These are phyloP conservation scores for Trichacis sp. DNA, from an alignment of 2,888 invertebrate species.

Conservation along the genomic window DNA sequence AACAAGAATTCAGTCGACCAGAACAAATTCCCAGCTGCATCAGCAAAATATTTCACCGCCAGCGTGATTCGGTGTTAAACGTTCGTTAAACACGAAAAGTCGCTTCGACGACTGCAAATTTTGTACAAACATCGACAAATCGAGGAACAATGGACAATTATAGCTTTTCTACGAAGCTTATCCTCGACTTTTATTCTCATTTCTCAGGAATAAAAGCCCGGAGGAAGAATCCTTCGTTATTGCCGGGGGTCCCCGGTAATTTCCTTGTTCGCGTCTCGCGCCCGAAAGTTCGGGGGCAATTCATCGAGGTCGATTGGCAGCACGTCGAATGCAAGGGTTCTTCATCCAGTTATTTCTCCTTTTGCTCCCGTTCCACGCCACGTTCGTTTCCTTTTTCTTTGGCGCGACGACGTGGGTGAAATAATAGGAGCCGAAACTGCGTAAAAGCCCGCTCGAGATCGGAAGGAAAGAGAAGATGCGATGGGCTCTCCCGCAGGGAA, in stretches of 20 bases:
- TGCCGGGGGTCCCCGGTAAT: slow-evolving; percentile 38
- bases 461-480: slow-evolving; percentile 32
- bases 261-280: slow-evolving; percentile 38
- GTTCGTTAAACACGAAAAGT: no score
- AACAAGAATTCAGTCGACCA: no score
- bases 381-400: slow-evolving; percentile 34
- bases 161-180: background rate
- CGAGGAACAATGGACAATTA: slow-evolving; percentile 2
- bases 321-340: slow-evolving; percentile 46
- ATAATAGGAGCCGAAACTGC: slow-evolving; percentile 41
- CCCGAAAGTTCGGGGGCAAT: slow-evolving; percentile 40
- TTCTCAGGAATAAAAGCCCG: slow-evolving; percentile 6
- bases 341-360: slow-evolving; percentile 41
- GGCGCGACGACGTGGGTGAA: slow-evolving; percentile 39
- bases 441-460: slow-evolving; percentile 15
- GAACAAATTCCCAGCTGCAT: no score
- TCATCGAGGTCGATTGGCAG: slow-evolving; percentile 47
- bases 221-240: slow-evolving; percentile 27
- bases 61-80: no score
- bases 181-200: background rate
- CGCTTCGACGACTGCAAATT: no score
- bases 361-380: slow-evolving; percentile 28
- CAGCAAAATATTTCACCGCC: no score
- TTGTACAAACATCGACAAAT: background rate
- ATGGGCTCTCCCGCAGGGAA: slow-evolving; percentile 58